phyloP scores from a whole-genome alignment of 2,888 invertebrate species.

The Drosophila parthenogenetica region DNA sequence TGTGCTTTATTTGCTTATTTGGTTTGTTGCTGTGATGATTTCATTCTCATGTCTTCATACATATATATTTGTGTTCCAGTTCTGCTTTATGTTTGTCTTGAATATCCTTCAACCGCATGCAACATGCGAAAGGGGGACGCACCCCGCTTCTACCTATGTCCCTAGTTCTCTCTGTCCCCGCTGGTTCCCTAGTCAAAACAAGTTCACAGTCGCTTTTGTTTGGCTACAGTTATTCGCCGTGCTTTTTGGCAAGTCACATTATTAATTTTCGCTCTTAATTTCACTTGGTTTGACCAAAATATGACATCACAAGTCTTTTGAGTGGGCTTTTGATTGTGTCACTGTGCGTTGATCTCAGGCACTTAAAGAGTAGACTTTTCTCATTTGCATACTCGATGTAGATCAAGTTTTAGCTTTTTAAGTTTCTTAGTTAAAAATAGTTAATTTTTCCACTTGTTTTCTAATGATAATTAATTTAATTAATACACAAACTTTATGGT shows the following conservation, averaged over 20 bases:
- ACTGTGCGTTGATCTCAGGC: slow-evolving; percentile 24
- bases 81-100: slow-evolving; percentile 39
- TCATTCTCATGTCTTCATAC: slow-evolving; percentile 49
- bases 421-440: neutral
- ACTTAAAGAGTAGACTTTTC: slow-evolving; percentile 5
- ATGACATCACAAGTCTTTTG: slow-evolving; percentile 69
- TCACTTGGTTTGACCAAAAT: slow-evolving; percentile 51
- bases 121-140: slow-evolving; percentile 55
- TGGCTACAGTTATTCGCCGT: slow-evolving; percentile 23
- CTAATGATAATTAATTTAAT: neutral
- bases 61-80: slow-evolving; percentile 15
- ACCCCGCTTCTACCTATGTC: neutral
- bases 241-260: slow-evolving; percentile 44
- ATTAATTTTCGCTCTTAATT: slow-evolving; percentile 59
- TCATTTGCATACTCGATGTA: neutral
- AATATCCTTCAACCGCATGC: slow-evolving; percentile 58
- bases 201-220: slow-evolving; percentile 36
- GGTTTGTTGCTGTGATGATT: slow-evolving; percentile 57
- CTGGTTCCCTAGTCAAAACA: slow-evolving; percentile 14
- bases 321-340: slow-evolving; percentile 43
- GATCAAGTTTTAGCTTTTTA: neutral
- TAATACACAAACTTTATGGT: neutral
- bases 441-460: neutral
- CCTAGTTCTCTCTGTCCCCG: neutral
- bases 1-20: neutral